Evolutionary conservation across 2,797 vertebrate species (phyloP), one percentile per base, ranked within the genome.

Genomic region (Yasuhikotakia modesta): DNA sequence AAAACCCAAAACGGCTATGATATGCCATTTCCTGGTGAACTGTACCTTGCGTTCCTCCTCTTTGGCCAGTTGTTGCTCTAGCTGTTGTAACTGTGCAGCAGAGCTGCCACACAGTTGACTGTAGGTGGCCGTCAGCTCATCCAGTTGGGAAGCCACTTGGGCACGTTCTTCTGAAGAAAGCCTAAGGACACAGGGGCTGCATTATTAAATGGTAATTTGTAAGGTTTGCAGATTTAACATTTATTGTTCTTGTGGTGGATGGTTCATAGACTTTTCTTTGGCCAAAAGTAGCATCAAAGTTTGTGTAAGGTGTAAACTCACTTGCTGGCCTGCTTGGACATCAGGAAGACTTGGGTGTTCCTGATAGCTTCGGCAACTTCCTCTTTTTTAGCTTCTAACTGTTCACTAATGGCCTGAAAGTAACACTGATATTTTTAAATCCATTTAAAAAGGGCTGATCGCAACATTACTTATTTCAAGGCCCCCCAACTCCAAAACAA

Each of bases 21-120:
- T 8, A 35, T 69, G 12, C 13, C n/a, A 16, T 50, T 67, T 8
- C 13, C 6, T 24, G 4, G 17, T 7, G 17, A 53, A 22, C 22
- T 84, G 66, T 98, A 99, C 97, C 97, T 99, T 98, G 90, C 92
- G 94, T 67, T 97, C 94, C 65, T 96, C 92, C 90, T 98, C 96
- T 87, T 94, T 93, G 86, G 95, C 96, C 88, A 97, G 88, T 67
- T 96, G 94, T 75, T 93, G 94, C 87, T 97, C 95, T 76, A 99
- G 94, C 82, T 97, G 94, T 84, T 96, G 97, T 81, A 98, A 93
- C 85, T 97, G 95, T 82, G 94, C 92, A 0, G 90, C 88, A 72
- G 96, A 97, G 79, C 92, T 92, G 0, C 91, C 93, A 83, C 96
- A 97, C 58, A 98, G 92, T 16, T 90, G 90, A 65, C 87, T 90